Evolutionary conservation across 2,888 invertebrate species (phyloP).

Genomic region (Rhamnusium bicolor): DNA sequence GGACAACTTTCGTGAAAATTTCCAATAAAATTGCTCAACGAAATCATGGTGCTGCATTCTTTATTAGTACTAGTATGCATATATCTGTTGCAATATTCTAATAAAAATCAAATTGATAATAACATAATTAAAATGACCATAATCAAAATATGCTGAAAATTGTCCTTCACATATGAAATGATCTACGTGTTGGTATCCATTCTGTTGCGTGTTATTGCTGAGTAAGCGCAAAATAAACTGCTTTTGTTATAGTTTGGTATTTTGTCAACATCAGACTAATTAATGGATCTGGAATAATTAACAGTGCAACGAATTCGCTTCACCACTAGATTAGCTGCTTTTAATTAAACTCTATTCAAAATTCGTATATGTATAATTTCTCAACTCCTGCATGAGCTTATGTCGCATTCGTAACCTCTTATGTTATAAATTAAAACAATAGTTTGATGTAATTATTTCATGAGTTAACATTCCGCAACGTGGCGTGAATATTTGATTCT

Average conservation of each 20-base stretch:
- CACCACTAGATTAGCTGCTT: background rate
- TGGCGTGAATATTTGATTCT: too few species aligned
- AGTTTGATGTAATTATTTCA: too few species aligned
- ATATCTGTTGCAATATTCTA: too few species aligned
- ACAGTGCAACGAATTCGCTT: background rate
- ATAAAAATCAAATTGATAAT: too few species aligned
- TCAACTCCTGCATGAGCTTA: background rate
- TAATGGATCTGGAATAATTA: constrained; percentile 8
- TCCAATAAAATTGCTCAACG: too few species aligned
- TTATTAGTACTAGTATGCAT: too few species aligned
- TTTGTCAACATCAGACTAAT: constrained; percentile 6
- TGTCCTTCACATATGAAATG: background rate
- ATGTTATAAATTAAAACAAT: too few species aligned
- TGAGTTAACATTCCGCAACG: too few species aligned
- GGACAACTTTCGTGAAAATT: too few species aligned
- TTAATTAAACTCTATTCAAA: background rate
- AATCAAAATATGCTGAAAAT: background rate
- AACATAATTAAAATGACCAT: too few species aligned
- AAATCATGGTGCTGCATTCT: too few species aligned
- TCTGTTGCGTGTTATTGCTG: background rate
- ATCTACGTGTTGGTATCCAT: background rate
- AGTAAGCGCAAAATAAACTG: background rate
- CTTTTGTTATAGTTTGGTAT: background rate
- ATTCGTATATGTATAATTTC: background rate
- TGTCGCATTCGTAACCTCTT: background rate